Percentiles rank a stretch among this genome's conserved stretches.
These are phyloP conservation scores for Platyrinchus mystaceus DNA, from an alignment of 2,797 vertebrate genomes.

Conservation along the genomic window DNA sequence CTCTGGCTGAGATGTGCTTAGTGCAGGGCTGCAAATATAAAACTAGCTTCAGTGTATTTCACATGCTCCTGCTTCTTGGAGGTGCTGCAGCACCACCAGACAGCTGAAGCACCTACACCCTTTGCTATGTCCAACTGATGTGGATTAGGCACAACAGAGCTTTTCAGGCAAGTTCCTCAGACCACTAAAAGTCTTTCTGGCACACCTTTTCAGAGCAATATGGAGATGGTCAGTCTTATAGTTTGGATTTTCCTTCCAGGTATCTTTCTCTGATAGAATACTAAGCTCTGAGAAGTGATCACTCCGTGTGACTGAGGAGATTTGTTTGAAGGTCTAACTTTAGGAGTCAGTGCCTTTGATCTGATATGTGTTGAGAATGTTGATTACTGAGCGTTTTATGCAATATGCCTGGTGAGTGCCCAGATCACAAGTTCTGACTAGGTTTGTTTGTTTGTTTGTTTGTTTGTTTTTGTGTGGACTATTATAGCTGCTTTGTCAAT, in stretches of 20 bases:
- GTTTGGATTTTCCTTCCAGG: not conserved
- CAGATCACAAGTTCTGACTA: not conserved
- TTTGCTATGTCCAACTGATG: not conserved
- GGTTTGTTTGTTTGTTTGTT: no score
- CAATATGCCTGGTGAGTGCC: not conserved
- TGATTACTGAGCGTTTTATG: not conserved
- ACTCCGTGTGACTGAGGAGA: not conserved
- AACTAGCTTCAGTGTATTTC: rapidly evolving
- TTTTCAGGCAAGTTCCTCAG: not conserved
- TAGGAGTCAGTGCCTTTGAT: not conserved
- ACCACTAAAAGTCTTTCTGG: not conserved
- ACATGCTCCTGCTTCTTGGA: not conserved
- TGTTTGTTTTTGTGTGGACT: rapidly evolving
- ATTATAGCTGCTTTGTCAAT: not conserved
- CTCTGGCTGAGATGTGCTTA: not conserved
- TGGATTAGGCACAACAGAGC: not conserved
- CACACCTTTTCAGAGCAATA: not conserved
- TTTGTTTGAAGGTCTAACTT: not conserved
- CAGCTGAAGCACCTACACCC: not conserved
- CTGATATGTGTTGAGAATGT: not conserved
- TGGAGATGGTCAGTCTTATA: not conserved
- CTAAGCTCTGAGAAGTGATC: not conserved
- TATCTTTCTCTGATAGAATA: not conserved
- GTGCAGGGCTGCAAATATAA: not conserved
- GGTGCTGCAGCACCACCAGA: not conserved